Evolutionary conservation across 23 tunicate species (phyloP).

Genomic region (Corella eumyota): DNA sequence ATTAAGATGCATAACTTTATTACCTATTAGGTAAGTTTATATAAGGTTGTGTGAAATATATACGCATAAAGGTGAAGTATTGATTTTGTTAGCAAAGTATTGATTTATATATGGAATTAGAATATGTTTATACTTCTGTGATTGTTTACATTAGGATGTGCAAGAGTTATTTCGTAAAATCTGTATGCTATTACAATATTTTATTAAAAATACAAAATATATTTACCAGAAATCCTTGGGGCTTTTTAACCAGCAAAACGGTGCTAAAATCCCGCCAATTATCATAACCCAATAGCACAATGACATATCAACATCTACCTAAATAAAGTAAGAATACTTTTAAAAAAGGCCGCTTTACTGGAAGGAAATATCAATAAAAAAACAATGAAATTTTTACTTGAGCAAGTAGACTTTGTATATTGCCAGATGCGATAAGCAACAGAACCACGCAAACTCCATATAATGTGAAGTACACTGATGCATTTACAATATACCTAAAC

Average conservation of each 20-base stretch:
- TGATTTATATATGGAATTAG: too few relatives aligned
- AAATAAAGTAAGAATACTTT: not conserved
- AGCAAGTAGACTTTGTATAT: conserved; percentile 45
- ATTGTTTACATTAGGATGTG: too few relatives aligned
- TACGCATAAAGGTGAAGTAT: too few relatives aligned
- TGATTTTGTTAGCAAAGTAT: too few relatives aligned
- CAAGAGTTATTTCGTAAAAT: too few relatives aligned
- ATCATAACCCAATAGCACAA: conserved; percentile 87
- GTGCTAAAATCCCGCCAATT: conserved; percentile 81
- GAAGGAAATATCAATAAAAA: not conserved
- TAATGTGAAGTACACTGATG: conserved; percentile 91
- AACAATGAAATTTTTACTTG: conserved; percentile 40
- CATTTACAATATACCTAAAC: conserved; percentile 58
- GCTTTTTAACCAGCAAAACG: conserved; percentile 95
- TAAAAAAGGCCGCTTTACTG: not conserved
- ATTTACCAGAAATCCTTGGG: conserved; percentile 96
- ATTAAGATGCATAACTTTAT: too few relatives aligned
- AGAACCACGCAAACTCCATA: conserved; percentile 89
- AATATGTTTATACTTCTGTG: too few relatives aligned
- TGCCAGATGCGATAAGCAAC: conserved; percentile 80
- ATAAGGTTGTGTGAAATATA: too few relatives aligned
- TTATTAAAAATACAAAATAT: too few relatives aligned
- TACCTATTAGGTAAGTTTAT: too few relatives aligned
- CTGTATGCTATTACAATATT: too few relatives aligned
- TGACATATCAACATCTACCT: conserved; percentile 81